phyloP scores from a whole-genome alignment of 1,140 invertebrate species.

The Ridgeia piscesae region DNA sequence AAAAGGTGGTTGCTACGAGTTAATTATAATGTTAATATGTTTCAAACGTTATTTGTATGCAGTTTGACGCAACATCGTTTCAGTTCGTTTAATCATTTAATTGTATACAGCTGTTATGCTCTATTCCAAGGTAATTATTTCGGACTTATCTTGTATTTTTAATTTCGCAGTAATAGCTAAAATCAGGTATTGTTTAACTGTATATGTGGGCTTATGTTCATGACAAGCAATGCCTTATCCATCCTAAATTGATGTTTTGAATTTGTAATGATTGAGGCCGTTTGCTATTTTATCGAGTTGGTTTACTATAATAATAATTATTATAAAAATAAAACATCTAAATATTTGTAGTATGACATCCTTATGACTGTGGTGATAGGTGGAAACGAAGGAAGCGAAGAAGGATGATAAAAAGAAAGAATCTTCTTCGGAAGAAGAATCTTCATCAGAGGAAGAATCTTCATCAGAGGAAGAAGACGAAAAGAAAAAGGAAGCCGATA shows the following conservation, averaged over 20 bases:
- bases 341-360: background rate
- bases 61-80: no score
- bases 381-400: background rate
- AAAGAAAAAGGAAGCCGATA: background rate
- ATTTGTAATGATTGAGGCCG: background rate
- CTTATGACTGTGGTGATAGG: background rate
- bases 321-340: no score
- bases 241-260: background rate
- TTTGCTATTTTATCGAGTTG: background rate
- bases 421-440: conserved; percentile 5
- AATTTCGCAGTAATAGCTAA: no score
- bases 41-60: background rate
- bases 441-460: background rate
- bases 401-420: conserved; percentile 8
- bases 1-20: background rate
- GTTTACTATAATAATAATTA: no score
- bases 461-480: background rate
- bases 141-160: no score
- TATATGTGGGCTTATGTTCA: background rate
- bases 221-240: background rate
- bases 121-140: background rate
- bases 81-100: no score
- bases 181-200: background rate
- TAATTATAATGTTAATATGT: background rate
- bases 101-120: background rate